Evolutionary conservation across 2,888 invertebrate species (phyloP).

Genomic region (Mycalesis mineus): DNA sequence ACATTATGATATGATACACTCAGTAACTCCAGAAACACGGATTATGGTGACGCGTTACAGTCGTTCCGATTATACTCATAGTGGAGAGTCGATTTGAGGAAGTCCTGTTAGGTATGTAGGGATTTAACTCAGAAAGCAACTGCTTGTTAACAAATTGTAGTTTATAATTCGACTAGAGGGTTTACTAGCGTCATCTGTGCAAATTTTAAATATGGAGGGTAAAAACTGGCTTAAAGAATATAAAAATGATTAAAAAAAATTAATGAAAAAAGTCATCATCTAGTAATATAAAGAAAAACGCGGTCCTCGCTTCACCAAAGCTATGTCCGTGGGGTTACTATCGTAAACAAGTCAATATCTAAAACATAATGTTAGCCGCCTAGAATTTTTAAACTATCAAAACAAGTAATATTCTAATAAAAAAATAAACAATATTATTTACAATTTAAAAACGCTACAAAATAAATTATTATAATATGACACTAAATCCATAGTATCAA

Average conservation of each 20-base stretch:
- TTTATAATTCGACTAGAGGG: too few species aligned
- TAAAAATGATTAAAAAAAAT: too few species aligned
- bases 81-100: too few species aligned
- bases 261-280: too few species aligned
- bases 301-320: background rate
- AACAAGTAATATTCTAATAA: background rate
- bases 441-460: background rate
- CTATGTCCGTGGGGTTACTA: background rate
- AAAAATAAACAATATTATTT: background rate
- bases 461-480: background rate
- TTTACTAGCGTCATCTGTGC: too few species aligned
- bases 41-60: background rate
- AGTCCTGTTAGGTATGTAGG: too few species aligned
- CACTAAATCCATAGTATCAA: background rate
- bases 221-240: too few species aligned
- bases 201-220: too few species aligned
- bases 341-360: background rate
- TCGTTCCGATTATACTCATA: too few species aligned
- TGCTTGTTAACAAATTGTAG: too few species aligned
- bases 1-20: conserved; percentile 4
- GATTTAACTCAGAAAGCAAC: too few species aligned
- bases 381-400: background rate
- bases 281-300: too few species aligned
- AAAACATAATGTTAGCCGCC: background rate
- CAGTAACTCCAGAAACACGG: background rate